Conservation (phyloP, 2,888 invertebrate genomes). For the Drosophila vallismaia region DNA sequence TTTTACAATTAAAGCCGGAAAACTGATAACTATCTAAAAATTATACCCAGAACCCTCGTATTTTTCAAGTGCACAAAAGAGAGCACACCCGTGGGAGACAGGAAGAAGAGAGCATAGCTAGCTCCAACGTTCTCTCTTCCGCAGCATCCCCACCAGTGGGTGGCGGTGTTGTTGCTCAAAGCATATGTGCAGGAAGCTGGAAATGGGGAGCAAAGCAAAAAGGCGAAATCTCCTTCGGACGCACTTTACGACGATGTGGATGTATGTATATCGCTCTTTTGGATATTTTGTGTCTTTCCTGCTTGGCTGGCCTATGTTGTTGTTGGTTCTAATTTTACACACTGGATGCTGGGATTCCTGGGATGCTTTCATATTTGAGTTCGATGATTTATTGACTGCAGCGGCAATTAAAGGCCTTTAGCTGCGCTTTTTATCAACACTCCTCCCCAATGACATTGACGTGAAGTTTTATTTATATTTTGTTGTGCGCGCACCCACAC, state of each 20-base stretch:
- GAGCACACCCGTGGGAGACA: conserved; percentile 32
- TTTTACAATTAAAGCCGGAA: too few species aligned
- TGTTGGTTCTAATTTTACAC: conserved; percentile 71
- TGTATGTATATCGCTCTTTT: conserved; percentile 48
- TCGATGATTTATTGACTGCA: conserved; percentile 79
- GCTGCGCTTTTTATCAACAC: conserved; percentile 75
- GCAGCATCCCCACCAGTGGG: conserved; percentile 67
- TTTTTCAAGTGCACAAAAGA: conserved; percentile 3
- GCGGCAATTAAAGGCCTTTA: conserved; percentile 76
- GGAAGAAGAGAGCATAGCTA: conserved; percentile 4
- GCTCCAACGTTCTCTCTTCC: conserved; percentile 27
- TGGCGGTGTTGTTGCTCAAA: conserved; percentile 47
- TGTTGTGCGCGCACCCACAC: conserved; percentile 65
- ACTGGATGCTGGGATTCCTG: conserved; percentile 62
- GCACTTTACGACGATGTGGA: conserved; percentile 60
- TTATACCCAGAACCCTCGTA: background rate
- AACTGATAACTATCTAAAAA: too few species aligned
- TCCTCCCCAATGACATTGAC: conserved; percentile 71
- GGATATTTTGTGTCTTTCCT: conserved; percentile 54
- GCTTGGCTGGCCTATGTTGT: conserved; percentile 18
- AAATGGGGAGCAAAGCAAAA: conserved; percentile 47
- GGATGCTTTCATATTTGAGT: conserved; percentile 76
- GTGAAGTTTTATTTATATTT: conserved; percentile 72
- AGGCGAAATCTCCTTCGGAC: conserved; percentile 37
- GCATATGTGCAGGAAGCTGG: conserved; percentile 74